Conservation (phyloP, 2,797 vertebrate species). For the Eulemur albifrons region DNA sequence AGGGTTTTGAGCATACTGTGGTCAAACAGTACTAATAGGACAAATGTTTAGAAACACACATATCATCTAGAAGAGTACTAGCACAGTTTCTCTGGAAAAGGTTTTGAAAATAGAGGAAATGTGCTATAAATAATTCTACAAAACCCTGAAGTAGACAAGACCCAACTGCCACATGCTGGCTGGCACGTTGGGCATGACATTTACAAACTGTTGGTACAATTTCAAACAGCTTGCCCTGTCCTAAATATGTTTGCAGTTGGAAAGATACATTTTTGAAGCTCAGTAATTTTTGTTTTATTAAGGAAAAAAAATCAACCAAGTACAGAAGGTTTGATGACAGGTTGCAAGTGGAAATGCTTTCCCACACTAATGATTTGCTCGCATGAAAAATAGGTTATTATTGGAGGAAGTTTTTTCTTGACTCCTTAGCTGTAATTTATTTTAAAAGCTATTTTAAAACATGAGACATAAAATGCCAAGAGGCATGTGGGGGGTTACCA, state of each 20-base stretch:
- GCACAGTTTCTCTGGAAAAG: constrained; percentile 50
- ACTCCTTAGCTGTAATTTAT: constrained; percentile 62
- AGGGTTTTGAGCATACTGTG: constrained; percentile 39
- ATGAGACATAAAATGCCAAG: constrained; percentile 60
- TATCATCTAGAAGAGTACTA: neutral
- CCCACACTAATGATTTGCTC: constrained; percentile 27
- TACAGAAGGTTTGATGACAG: constrained; percentile 57
- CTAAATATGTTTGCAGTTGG: constrained; percentile 74
- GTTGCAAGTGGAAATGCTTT: constrained; percentile 23
- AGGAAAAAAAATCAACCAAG: constrained; percentile 44
- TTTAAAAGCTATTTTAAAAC: constrained; percentile 72
- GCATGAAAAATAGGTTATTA: constrained; percentile 56
- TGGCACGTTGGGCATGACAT: constrained; percentile 66
- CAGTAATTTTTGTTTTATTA: constrained; percentile 74
- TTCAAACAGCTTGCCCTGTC: constrained; percentile 75
- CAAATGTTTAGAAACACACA: constrained; percentile 55
- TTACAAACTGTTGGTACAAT: constrained; percentile 72
- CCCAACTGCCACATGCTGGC: constrained; percentile 65
- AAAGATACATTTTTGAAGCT: constrained; percentile 68
- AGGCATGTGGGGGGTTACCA: constrained; percentile 47
- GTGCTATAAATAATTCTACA: constrained; percentile 67
- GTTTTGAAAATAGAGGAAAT: constrained; percentile 64
- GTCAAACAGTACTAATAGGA: constrained; percentile 35
- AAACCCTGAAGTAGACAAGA: constrained; percentile 53
- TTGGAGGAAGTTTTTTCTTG: constrained; percentile 47